Evolutionary conservation across 2,888 invertebrate genomes (phyloP), one percentile per base, ranked within the genome.

Genomic region (Charanyca ferruginea): DNA sequence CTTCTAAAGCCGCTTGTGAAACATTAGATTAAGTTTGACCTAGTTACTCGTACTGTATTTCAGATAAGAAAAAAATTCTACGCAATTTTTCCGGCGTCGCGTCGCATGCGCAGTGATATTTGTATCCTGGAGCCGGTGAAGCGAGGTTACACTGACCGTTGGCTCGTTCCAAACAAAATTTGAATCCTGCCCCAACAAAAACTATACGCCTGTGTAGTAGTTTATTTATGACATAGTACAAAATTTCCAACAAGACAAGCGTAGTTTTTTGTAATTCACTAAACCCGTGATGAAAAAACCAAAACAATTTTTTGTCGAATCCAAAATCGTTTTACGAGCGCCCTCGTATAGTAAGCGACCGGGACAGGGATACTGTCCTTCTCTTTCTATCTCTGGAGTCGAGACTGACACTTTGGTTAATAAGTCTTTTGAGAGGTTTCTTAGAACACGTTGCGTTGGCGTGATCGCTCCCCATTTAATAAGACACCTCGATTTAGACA

Each of bases 301-400:
- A 93, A 93, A 95, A 95, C 94, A 94, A 90, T 89, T 94, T 95
- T 94, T 92, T 93, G 91, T 93, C 69, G 79, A 84, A 86, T 77
- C 85, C 90, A 87, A 90, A 94, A 91, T 91, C 87, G 89, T 92
- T 95, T 93, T 94, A 95, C 94, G 94, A 95, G 92, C 90, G 89
- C 88, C 89, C 90, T 91, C 90, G 87, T 89, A 91, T 94, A 93
- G 94, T 94, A 94, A 92, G 90, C 55, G 90, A 94, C 83, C 44
- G 89, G 83, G 92, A 90, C 62, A 74, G 81, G 35, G 53, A 69
- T 80, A 81, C 70, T 38, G 13, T 49, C 67, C 69, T 70, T 87
- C 90, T 79, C 85, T 78, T 79, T 91, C 84, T 74, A 66, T 66
- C 85, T 69, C 78, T 85, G 79, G 83, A 86, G 88, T 87, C 84